Evolutionary conservation across 2,797 vertebrate species (phyloP).

Genomic region (Propithecus deckenii): DNA sequence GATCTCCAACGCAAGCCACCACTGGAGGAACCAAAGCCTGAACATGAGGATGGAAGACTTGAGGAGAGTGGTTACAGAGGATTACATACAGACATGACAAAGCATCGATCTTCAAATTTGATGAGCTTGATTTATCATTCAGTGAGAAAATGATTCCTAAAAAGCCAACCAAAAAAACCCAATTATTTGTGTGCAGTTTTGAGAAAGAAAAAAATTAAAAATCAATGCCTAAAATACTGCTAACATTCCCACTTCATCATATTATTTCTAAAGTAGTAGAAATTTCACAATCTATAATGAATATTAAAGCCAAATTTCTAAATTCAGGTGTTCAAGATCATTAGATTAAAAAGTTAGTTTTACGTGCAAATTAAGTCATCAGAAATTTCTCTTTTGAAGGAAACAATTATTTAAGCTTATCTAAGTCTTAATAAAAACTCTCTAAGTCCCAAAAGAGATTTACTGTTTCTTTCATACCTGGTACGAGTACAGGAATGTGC

Average conservation of each 20-base stretch:
- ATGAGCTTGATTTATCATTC: slow-evolving; percentile 99
- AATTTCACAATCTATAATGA: background rate
- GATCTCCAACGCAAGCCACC: slow-evolving; percentile 98
- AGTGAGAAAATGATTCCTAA: slow-evolving; percentile 98
- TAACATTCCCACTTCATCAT: background rate
- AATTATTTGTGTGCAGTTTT: slow-evolving; percentile 65
- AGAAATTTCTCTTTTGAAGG: slow-evolving; percentile 23
- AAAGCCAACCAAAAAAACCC: slow-evolving; percentile 67
- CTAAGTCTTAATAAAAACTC: slow-evolving; percentile 12
- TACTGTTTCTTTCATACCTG: slow-evolving; percentile 85
- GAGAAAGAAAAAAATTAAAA: slow-evolving; percentile 35
- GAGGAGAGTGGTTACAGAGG: slow-evolving; percentile 96
- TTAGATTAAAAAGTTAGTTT: background rate
- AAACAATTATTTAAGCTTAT: slow-evolving; percentile 24
- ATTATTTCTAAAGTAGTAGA: background rate
- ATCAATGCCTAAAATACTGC: background rate
- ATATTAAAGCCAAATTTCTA: background rate
- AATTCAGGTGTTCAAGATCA: slow-evolving; percentile 6
- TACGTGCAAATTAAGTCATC: slow-evolving; percentile 1
- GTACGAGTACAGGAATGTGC: slow-evolving; percentile 96
- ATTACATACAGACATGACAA: slow-evolving; percentile 97
- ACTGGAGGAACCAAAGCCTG: slow-evolving; percentile 97
- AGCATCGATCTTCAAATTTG: slow-evolving; percentile 99
- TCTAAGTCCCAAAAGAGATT: background rate
- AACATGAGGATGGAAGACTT: slow-evolving; percentile 98